Conservation (phyloP, 2,113 vertebrate genomes). For the Rhabdornis inornatus region DNA sequence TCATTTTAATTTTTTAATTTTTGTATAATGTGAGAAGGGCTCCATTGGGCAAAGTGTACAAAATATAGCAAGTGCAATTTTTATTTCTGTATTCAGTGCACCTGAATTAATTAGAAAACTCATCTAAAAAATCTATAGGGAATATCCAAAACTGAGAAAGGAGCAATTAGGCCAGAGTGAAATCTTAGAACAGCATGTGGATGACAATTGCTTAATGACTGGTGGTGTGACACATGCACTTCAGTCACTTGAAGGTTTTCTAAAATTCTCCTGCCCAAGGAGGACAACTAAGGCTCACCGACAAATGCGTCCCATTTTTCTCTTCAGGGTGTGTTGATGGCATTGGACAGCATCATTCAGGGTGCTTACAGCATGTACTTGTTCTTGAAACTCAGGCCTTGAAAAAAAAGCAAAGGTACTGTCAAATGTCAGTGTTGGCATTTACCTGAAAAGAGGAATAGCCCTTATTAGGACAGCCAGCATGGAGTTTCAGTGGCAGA, state of each 20-base stretch:
- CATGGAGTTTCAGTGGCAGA: not conserved
- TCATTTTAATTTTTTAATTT: not conserved
- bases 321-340: not conserved
- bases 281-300: not conserved
- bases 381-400: not conserved
- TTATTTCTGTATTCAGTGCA: not conserved
- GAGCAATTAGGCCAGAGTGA: not conserved
- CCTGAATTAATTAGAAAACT: not conserved
- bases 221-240: accelerated
- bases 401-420: not conserved
- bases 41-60: not conserved
- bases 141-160: not conserved
- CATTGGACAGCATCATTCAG: not conserved
- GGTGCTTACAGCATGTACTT: not conserved
- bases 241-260: not conserved
- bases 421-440: not conserved
- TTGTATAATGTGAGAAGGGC: not conserved
- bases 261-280: not conserved
- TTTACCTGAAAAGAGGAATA: not conserved
- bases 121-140: not conserved
- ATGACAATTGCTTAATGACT: not conserved
- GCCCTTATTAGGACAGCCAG: not conserved
- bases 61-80: not conserved
- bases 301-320: not conserved
- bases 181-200: not conserved